Percentiles rank a stretch among this genome's conserved stretches.
phyloP scores from a whole-genome alignment of 2,113 vertebrate species.

The Salvator merianae region DNA sequence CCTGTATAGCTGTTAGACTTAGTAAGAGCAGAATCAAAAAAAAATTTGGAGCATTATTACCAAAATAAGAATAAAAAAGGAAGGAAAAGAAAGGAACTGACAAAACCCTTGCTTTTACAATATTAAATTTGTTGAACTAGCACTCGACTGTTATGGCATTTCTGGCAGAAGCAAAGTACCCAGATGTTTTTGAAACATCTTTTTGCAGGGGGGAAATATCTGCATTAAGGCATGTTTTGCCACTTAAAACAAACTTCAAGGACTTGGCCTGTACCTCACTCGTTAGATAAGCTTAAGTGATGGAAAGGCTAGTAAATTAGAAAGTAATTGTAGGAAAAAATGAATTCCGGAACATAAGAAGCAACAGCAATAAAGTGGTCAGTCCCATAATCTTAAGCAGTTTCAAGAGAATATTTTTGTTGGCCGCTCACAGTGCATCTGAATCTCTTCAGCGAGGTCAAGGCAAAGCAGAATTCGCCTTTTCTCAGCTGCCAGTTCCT shows the following conservation, averaged over 20 bases:
- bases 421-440: conserved; percentile 65
- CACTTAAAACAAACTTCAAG: background rate
- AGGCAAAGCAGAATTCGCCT: conserved; percentile 85
- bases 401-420: conserved; percentile 51
- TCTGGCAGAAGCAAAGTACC: background rate
- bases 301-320: conserved; percentile 22
- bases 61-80: background rate
- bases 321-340: conserved; percentile 32
- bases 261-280: background rate
- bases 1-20: background rate
- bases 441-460: conserved; percentile 82
- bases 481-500: conserved; percentile 80
- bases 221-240: background rate
- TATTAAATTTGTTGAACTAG: background rate
- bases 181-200: background rate
- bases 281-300: background rate
- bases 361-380: conserved; percentile 3
- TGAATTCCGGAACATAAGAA: background rate
- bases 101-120: background rate
- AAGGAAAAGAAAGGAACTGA: background rate
- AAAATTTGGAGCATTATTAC: background rate
- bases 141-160: background rate
- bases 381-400: conserved; percentile 1
- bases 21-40: background rate
- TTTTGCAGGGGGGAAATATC: background rate